Evolutionary conservation across 2,797 vertebrate species (phyloP), one percentile per base, ranked within the genome.

Genomic region (Parauchenoglanis ngamensis): DNA sequence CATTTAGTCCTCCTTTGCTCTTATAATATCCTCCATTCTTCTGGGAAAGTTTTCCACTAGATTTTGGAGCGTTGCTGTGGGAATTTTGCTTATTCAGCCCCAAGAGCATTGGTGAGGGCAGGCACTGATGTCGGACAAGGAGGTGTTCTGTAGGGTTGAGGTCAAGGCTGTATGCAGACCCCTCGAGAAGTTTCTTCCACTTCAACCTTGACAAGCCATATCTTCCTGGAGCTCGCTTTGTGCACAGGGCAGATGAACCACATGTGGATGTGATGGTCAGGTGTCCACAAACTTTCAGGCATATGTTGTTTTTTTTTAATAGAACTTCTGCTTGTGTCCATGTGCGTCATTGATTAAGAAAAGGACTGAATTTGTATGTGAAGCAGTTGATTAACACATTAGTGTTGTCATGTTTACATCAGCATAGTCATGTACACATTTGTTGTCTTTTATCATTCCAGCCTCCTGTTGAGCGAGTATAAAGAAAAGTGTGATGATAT

Each of bases 401-500:
- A n/a, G 5, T 15, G 35, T 25, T 40, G 46, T 57, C 19, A 31
- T 19, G 12, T 59, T 57, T 5, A 80, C 78, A 59, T 11, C 2
- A 13, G 25, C 7, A 57, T 87, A 52, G 68, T 21, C 49, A 44
- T 68, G 8, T 75, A 23, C 52, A 28, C 31, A 40, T 52, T 40
- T 83, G 28, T 13, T 75, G 40, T 49, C 8, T 49, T 78, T 77
- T 87, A 56, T 86, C 3, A 1, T 88, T 91, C 63, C 77, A 93
- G 97, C 92, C 95, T 88, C 83, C 92, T 97, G 89, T 92, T 97
- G 89, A 95, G 92, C 11, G 96, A 97, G 25, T 97, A 97, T 91
- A 96, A 97, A 91, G 96, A 97, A 93, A 97, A 97, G 78, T 96
- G 96, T 90, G 95, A 96, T 93, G 96, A 97, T 97, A 97, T 97